Evolutionary conservation across 92 coral and sea anemone species (phyloP), one percentile per base, ranked within the genome.

Genomic region (Parazoanthus atlanticus): DNA sequence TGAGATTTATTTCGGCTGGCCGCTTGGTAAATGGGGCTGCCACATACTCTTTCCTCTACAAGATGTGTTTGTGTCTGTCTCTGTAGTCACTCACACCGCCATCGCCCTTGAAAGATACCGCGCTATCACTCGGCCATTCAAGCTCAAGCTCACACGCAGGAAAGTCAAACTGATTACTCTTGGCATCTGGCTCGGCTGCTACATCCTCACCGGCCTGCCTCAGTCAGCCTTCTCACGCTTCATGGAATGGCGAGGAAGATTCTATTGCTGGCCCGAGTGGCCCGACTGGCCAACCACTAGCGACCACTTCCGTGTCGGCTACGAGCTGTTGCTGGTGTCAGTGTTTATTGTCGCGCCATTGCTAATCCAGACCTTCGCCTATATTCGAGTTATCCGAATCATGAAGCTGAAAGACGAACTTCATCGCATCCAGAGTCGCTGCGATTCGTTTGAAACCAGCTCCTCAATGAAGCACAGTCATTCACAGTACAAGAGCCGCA

Each of bases 21-120:
- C 93, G 5, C 90, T 94, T 15, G 98, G 98, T 23, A 46, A 93
- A 64, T 92, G 93, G 78, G 92, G 93, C 1, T 94, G 98, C 30
- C 91, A 93, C 25, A 79, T 88, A 17, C 38, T 94, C 21, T 95
- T 92, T 21, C 91, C 98, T 10, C 46, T 94, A 4, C 98, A 94
- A 73, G 98, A 94, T 47, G 93, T 90, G 40, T 75, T 94, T 33
- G 94, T 90, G 0, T 84, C 93, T 23, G 94, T 91, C 28, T 93
- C 98, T 10, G 98, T 93, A 16, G 78, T 93, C n/a, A 80, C 92
- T 5, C 94, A 92, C 85, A 94, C 98, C 3, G 94, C 91, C 17
- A 94, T 94, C 25, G 95, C 98, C 16, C 74, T 94, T 36, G 98
- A 94, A 58, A 75, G 81, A 75, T 52, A 75, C 80, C 83, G 89